These are phyloP conservation scores for Lanistes nyassanus DNA, from an alignment of 1,140 invertebrate genomes.

Conservation along the genomic window DNA sequence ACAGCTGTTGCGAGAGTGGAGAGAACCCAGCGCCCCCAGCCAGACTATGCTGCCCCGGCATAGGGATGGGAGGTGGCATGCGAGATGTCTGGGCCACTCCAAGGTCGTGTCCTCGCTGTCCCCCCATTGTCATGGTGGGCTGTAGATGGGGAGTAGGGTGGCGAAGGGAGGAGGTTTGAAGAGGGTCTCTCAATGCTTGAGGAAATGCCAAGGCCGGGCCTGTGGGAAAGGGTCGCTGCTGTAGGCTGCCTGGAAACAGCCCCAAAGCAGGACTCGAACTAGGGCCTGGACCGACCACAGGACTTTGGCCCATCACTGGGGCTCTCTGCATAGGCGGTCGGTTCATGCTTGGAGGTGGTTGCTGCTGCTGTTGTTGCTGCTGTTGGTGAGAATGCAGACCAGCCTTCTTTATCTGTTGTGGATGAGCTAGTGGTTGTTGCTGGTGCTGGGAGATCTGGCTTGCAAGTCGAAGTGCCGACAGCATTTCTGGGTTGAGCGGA, in stretches of 20 bases:
- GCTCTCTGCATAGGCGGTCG: not conserved
- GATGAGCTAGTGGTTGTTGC: constrained; percentile 16
- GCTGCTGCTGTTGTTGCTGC: constrained; percentile 9
- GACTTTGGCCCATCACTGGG: not conserved
- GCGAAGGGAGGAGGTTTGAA: not conserved
- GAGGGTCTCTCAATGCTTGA: not conserved
- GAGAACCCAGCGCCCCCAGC: constrained; percentile 8
- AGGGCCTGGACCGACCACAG: not conserved
- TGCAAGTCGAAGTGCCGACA: constrained; percentile 23
- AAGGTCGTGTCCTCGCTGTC: constrained; percentile 6
- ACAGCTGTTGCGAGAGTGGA: not conserved
- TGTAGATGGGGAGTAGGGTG: constrained; percentile 25
- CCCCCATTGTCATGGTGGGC: constrained; percentile 2
- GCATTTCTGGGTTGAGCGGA: constrained; percentile 9
- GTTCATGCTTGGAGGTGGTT: not conserved
- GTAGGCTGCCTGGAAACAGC: not conserved
- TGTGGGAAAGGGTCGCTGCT: not conserved
- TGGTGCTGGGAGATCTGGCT: constrained; percentile 28
- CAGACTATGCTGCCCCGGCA: constrained; percentile 6
- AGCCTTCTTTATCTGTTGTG: constrained; percentile 19
- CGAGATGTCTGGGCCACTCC: constrained; percentile 7
- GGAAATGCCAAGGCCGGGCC: not conserved
- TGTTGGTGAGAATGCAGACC: not conserved
- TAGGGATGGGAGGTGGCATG: constrained; percentile 8
- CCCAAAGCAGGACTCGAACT: constrained; percentile 1